Evolutionary conservation across 2,113 vertebrate species (phyloP).

Genomic region (Parus major): DNA sequence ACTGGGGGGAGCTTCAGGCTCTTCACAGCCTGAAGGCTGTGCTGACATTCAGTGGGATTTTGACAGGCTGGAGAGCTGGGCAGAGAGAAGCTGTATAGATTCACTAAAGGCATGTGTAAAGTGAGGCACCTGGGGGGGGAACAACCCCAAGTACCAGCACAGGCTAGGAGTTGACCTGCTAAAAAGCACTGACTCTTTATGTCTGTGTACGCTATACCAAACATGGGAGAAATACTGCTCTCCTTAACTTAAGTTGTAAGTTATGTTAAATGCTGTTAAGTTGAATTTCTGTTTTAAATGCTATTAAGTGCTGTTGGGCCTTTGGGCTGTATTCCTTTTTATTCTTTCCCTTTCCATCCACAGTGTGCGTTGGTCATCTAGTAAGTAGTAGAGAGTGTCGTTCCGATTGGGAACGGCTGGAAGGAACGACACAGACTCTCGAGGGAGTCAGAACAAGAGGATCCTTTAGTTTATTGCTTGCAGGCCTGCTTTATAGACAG

Average conservation of each 20-base stretch:
- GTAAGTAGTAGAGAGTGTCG: not conserved
- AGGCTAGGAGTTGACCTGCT: not conserved
- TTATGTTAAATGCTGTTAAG: not conserved
- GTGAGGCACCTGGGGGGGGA: not conserved
- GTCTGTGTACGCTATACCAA: not conserved
- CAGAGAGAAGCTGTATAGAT: not conserved
- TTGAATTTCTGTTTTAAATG: not conserved
- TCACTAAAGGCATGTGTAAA: not conserved
- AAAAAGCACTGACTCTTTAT: not conserved
- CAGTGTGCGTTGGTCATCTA: not conserved
- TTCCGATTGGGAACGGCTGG: too few relatives aligned
- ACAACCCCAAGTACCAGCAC: not conserved
- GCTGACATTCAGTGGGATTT: not conserved
- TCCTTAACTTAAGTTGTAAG: not conserved
- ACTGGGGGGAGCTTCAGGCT: too few relatives aligned
- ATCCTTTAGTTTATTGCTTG: too few relatives aligned
- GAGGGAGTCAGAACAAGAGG: too few relatives aligned
- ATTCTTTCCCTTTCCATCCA: not conserved
- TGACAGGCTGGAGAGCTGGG: not conserved
- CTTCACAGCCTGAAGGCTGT: not conserved
- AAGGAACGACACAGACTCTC: too few relatives aligned
- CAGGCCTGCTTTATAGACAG: too few relatives aligned
- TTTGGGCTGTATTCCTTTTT: not conserved
- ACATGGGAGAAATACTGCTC: not conserved
- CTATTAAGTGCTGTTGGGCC: not conserved